These are phyloP conservation scores for Actinopyga echinites DNA, from an alignment of 53 echinoderm and acorn worm genomes.

Conservation along the genomic window DNA sequence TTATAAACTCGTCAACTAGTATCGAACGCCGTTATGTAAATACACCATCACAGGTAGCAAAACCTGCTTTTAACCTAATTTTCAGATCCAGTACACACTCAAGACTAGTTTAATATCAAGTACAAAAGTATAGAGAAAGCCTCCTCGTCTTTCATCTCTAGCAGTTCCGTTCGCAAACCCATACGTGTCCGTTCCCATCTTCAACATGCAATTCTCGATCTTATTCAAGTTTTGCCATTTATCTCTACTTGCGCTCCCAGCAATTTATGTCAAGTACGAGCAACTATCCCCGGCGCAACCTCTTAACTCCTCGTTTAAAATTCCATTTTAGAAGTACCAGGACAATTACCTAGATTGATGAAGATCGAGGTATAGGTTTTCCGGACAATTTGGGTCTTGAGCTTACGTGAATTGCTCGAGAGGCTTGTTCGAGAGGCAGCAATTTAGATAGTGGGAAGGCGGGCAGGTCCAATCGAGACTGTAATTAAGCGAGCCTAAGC, in stretches of 20 bases:
- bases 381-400: constrained; percentile 49
- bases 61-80: constrained; percentile 34
- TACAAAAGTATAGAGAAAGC: constrained; percentile 5
- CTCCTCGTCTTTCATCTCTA: neutral
- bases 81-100: constrained; percentile 25
- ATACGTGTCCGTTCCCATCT: constrained; percentile 26
- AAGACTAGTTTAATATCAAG: constrained; percentile 38
- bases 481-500: constrained; percentile 42
- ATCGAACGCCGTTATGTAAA: constrained; percentile 37
- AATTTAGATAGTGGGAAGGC: constrained; percentile 44
- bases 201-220: constrained; percentile 16
- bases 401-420: constrained; percentile 43
- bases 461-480: constrained; percentile 31
- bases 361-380: constrained; percentile 37
- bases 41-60: constrained; percentile 23
- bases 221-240: constrained; percentile 42
- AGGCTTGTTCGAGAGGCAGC: constrained; percentile 38
- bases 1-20: constrained; percentile 6
- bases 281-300: constrained; percentile 41
- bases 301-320: constrained; percentile 50
- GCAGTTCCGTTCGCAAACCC: constrained; percentile 40
- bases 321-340: constrained; percentile 47
- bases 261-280: constrained; percentile 41
- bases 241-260: constrained; percentile 40
- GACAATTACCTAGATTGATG: constrained; percentile 48